Evolutionary conservation across 2,797 vertebrate species (phyloP).

Genomic region (Mus spretus): DNA sequence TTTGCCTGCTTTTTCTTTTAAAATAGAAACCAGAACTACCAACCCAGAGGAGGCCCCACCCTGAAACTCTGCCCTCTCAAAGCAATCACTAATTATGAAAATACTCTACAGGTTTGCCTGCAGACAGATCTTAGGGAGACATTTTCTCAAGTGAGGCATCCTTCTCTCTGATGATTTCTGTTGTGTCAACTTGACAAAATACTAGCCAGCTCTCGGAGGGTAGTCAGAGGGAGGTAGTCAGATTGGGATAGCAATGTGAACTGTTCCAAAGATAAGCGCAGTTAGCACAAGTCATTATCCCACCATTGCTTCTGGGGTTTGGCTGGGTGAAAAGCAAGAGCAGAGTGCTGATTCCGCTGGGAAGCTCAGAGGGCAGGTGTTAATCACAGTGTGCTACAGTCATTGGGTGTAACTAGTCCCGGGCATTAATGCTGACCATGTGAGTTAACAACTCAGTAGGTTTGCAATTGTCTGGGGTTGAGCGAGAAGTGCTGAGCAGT

Average conservation of each 20-base stretch:
- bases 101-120: background rate
- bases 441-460: constrained; percentile 78
- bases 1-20: background rate
- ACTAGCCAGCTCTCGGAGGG: background rate
- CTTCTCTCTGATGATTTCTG: background rate
- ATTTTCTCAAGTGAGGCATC: background rate
- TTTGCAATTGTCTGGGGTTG: constrained; percentile 65
- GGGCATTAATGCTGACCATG: constrained; percentile 71
- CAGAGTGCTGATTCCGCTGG: constrained; percentile 60
- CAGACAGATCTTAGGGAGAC: background rate
- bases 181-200: background rate
- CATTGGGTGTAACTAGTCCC: constrained; percentile 59
- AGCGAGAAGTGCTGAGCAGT: constrained; percentile 82
- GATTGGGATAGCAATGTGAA: constrained; percentile 4
- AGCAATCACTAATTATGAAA: background rate
- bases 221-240: background rate
- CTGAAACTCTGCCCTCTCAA: background rate
- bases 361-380: background rate
- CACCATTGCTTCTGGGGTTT: constrained; percentile 44
- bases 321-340: constrained; percentile 49
- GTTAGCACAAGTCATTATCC: constrained; percentile 63
- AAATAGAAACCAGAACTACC: background rate
- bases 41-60: background rate
- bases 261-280: constrained; percentile 57
- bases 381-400: constrained; percentile 39